These are phyloP conservation scores for Isurus oxyrinchus DNA, from an alignment of 2,113 vertebrate species.

Conservation along the genomic window DNA sequence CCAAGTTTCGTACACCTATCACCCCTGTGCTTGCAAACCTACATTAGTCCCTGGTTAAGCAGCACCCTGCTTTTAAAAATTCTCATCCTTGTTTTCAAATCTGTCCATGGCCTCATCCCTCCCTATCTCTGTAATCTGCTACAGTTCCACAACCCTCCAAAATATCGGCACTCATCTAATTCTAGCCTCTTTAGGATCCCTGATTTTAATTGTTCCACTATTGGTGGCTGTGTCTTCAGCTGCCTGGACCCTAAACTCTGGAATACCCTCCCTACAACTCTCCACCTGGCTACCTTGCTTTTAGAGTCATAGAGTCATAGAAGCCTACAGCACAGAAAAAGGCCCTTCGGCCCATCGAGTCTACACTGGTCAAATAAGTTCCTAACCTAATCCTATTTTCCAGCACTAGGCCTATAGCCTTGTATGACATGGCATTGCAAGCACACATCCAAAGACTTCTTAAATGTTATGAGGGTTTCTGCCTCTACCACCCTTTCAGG, in stretches of 20 bases:
- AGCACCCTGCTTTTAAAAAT: not conserved
- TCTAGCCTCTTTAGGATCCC: not conserved
- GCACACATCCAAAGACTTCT: no score
- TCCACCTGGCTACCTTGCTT: not conserved
- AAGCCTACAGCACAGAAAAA: no score
- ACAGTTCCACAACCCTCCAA: not conserved
- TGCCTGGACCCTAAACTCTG: not conserved
- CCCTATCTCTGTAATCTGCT: not conserved
- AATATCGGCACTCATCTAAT: not conserved
- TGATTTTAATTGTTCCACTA: not conserved
- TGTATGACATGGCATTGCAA: no score
- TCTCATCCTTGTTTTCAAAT: not conserved
- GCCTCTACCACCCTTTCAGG: no score
- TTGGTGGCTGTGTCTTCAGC: not conserved
- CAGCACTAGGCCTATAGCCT: no score
- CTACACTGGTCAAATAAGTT: no score
- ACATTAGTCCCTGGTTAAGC: not conserved
- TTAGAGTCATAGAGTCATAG: no score
- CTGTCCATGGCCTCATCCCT: not conserved
- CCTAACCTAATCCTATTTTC: no score
- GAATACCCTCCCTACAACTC: not conserved
- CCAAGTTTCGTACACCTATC: not conserved
- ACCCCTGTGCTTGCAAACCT: not conserved
- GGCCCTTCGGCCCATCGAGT: no score
- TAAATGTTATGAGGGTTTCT: no score